A percentile compares a stretch with the other conserved stretches of the same genome.
phyloP scores from a whole-genome alignment of 2,797 vertebrate genomes.

The Dendrocincla fuliginosa region DNA sequence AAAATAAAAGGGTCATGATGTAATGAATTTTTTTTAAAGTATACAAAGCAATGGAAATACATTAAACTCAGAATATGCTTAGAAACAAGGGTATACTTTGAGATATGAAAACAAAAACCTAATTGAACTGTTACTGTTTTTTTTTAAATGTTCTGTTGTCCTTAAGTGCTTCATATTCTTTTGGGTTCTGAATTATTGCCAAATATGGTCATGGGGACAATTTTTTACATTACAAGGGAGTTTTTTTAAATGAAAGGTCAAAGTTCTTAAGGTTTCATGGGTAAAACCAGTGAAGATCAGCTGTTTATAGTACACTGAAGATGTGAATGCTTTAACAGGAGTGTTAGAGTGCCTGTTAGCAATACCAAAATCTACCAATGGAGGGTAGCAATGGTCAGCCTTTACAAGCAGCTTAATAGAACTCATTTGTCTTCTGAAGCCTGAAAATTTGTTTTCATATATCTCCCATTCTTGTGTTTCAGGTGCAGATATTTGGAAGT shows the following conservation, averaged over 20 bases:
- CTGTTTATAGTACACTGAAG: neutral
- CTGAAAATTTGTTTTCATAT: neutral
- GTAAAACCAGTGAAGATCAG: neutral
- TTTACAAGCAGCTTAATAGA: neutral
- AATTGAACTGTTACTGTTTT: neutral
- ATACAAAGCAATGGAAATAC: neutral
- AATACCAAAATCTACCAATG: constrained; percentile 45
- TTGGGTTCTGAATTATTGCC: neutral
- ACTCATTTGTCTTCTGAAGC: neutral
- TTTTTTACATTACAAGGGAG: neutral
- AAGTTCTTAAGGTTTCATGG: neutral
- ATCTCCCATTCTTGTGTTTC: constrained; percentile 44
- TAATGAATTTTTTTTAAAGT: neutral
- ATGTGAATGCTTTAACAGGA: neutral
- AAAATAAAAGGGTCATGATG: neutral
- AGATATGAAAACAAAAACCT: neutral
- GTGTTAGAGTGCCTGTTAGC: neutral
- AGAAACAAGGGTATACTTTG: neutral
- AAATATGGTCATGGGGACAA: neutral
- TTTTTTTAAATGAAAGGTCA: neutral
- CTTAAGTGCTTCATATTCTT: neutral
- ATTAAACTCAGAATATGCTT: neutral
- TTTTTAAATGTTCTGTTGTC: neutral
- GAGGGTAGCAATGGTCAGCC: constrained; percentile 63
- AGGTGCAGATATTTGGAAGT: constrained; percentile 99